These are phyloP conservation scores for Daptonema setosum DNA, from an alignment of 2,888 invertebrate genomes.

Conservation along the genomic window DNA sequence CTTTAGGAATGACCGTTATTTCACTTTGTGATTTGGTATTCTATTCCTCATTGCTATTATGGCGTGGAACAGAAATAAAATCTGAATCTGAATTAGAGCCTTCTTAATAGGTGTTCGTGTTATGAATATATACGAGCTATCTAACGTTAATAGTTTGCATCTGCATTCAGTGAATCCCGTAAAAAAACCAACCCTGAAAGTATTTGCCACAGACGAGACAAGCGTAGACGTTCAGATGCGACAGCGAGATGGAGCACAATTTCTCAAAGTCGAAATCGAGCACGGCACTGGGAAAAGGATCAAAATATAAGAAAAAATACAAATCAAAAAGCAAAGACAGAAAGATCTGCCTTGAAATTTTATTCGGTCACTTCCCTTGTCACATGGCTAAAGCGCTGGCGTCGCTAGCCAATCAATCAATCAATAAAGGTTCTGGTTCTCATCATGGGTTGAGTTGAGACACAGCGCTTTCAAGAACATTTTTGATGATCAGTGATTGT, in stretches of 20 bases:
- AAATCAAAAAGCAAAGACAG: neutral
- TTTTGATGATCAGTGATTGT: no score
- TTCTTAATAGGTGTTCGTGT: neutral
- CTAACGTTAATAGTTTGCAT: neutral
- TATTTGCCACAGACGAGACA: constrained; percentile 98
- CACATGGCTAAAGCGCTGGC: no score
- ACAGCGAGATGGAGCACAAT: constrained; percentile 84
- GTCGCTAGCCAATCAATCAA: no score
- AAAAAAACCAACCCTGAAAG: constrained; percentile 40
- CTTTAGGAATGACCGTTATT: no score
- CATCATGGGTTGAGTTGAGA: no score
- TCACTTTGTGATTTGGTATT: neutral
- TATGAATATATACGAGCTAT: neutral
- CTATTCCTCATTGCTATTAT: neutral
- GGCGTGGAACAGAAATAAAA: no score
- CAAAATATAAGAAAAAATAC: neutral
- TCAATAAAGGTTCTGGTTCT: no score
- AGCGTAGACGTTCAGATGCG: constrained; percentile 95
- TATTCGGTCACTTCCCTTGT: no score
- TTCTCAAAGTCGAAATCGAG: constrained; percentile 99
- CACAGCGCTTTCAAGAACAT: no score
- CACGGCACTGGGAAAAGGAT: constrained; percentile 40
- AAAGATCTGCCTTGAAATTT: neutral
- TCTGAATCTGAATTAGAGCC: no score
- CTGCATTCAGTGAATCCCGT: neutral